phyloP scores from a whole-genome alignment of 2,113 vertebrate species.

The Centrocercus urophasianus region DNA sequence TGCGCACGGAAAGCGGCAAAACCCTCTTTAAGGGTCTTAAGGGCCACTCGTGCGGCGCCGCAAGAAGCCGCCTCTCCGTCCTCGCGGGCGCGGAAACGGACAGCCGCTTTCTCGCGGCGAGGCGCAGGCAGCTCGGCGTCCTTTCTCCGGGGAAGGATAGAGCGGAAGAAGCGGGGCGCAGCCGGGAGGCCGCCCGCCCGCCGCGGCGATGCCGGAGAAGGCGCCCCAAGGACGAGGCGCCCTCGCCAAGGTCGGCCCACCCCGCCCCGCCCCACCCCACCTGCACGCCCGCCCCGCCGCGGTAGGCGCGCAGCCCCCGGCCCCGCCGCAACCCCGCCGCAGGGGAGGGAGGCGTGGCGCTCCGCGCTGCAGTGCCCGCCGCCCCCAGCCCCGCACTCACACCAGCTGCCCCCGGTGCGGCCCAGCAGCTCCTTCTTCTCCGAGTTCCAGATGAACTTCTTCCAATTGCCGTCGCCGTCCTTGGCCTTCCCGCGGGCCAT shows the following conservation, averaged over 20 bases:
- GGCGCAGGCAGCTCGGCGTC: background rate
- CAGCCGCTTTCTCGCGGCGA: background rate
- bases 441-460: conserved; percentile 49
- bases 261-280: background rate
- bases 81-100: background rate
- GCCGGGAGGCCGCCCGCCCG: too few relatives aligned
- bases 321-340: background rate
- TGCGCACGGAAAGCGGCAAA: too few relatives aligned
- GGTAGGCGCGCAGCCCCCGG: too few relatives aligned
- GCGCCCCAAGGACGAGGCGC: conserved; percentile 75
- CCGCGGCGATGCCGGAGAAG: conserved; percentile 33
- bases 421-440: conserved; percentile 53
- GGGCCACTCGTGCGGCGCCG: background rate
- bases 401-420: conserved; percentile 53
- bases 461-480: conserved; percentile 48
- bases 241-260: conserved; percentile 77
- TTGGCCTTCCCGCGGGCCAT: conserved; percentile 54
- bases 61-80: background rate
- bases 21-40: too few relatives aligned
- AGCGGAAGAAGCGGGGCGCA: too few relatives aligned
- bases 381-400: conserved; percentile 20
- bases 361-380: background rate
- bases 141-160: background rate
- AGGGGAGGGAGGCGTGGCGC: background rate
- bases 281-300: background rate